Base-by-base conservation (phyloP, 1,140 invertebrate species). In the Temnothorax nylanderi region DNA sequence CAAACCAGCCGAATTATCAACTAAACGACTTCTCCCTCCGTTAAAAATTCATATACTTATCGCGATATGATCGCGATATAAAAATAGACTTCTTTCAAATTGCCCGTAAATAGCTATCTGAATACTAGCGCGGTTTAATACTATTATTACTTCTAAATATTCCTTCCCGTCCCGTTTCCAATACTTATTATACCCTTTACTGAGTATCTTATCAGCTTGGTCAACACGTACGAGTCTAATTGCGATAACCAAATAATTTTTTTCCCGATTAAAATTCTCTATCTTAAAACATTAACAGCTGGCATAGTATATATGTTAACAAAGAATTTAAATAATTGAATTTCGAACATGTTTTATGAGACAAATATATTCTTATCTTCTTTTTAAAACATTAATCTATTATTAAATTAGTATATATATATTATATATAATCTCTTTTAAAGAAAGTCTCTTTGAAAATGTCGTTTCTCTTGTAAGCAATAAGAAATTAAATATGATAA, bases 11-110 rank as follows among this genome's bases (percentile, higher is more conserved):
- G 47, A 62, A 56, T 87, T 71, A 78, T 72, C 64, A 82, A 87
- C 65, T 71, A 77, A 89, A 77, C 49, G n/a, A 86, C 49, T 16
- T 69, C 49, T 65, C 54, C 58, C 44, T 62, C 60, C 58, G 18
- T 86, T 75, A 85, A 85, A 74, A 88, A 85, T 75, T 72, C 47
- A 65, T 80, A 76, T 26, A 69, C 16, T 67, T 80, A 89, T 89
- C 84, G 82, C 80, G 71, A 89, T 4, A 8, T 26, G 2, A 64
- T 87, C 77, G 71, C 88, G 85, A 89, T 89, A 87, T 65, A 90
- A 90, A 90, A 90, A 90, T 89, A 90, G 60, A 85, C 34, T 54
- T 89, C 85, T 90, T 74, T 84, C 37, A 56, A 81, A 56, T 67
- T 71, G 56, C 87, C 34, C 54, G 21, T 87, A 87, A 69, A 85